Evolutionary conservation across 2,888 invertebrate genomes (phyloP).

Genomic region (Microchrysa polita): DNA sequence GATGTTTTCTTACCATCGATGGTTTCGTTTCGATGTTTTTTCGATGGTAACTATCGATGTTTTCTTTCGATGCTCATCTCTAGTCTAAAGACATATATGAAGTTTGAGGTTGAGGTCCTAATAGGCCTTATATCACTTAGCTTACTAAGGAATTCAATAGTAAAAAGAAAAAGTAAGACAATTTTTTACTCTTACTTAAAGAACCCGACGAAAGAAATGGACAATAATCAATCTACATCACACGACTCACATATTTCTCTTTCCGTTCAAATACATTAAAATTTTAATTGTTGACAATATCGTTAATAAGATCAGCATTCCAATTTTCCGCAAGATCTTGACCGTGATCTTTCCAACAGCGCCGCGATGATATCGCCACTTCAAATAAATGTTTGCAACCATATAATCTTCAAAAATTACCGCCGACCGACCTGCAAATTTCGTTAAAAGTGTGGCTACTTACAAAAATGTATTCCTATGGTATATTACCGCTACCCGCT

Average conservation of each 20-base stretch:
- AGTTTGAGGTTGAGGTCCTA: not conserved
- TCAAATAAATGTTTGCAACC: not conserved
- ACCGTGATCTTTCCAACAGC: constrained; percentile 36
- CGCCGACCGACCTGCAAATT: constrained; percentile 4
- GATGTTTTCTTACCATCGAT: too few relatives aligned
- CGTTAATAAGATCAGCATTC: not conserved
- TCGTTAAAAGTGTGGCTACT: not conserved
- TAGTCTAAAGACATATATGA: not conserved
- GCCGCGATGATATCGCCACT: not conserved
- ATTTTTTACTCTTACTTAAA: too few relatives aligned
- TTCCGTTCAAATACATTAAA: not conserved
- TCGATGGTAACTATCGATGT: too few relatives aligned
- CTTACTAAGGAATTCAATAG: not conserved
- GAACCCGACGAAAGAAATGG: too few relatives aligned
- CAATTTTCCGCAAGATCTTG: constrained; percentile 24
- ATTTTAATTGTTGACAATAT: not conserved
- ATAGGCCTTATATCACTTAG: not conserved
- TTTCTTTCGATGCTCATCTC: too few relatives aligned
- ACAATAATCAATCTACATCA: not conserved
- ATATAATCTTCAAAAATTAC: constrained; percentile 14
- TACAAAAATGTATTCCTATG: not conserved
- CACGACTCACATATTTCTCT: not conserved
- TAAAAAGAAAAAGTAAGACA: too few relatives aligned
- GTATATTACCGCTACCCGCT: not conserved
- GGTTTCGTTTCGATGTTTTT: too few relatives aligned